Conservation (phyloP, 2,888 invertebrate genomes). For the Perdita meconis region DNA sequence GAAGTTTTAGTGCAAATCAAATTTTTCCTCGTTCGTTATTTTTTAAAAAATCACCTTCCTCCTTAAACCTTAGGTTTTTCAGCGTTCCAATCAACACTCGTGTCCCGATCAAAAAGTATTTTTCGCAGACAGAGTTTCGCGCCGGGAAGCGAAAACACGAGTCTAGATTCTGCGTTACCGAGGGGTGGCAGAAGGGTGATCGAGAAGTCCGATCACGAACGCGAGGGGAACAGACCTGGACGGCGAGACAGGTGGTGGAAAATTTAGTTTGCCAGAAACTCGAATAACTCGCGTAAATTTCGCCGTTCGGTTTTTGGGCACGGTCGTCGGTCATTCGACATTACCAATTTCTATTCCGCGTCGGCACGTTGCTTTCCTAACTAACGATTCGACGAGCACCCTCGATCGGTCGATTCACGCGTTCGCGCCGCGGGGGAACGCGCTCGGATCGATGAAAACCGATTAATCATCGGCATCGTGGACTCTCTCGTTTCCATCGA, state of each 20-base stretch:
- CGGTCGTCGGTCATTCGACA: conserved; percentile 39
- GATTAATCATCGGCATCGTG: too few species aligned
- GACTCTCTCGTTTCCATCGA: too few species aligned
- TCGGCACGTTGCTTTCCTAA: conserved; percentile 39
- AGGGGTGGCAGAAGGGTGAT: conserved; percentile 29
- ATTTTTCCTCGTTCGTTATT: too few species aligned
- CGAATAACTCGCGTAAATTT: conserved; percentile 67
- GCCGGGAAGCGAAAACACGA: neutral
- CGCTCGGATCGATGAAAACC: too few species aligned
- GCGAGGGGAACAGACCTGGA: conserved; percentile 3
- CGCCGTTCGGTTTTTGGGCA: conserved; percentile 42
- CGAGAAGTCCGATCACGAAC: conserved; percentile 51
- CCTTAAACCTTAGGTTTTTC: too few species aligned
- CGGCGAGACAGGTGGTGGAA: conserved; percentile 42
- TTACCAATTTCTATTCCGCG: conserved; percentile 47
- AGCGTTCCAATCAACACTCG: too few species aligned
- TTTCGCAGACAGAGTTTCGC: too few species aligned
- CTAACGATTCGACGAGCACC: conserved; percentile 14
- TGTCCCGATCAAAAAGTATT: too few species aligned
- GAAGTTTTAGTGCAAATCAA: too few species aligned
- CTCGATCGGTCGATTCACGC: neutral
- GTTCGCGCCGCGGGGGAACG: neutral
- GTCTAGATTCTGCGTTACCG: conserved; percentile 41
- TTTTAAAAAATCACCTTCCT: too few species aligned
- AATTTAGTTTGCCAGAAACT: conserved; percentile 53